A percentile compares a stretch with the other conserved stretches of the same genome.
These are phyloP conservation scores for Parotia lawesii DNA, from an alignment of 2,113 vertebrate genomes.

Conservation along the genomic window DNA sequence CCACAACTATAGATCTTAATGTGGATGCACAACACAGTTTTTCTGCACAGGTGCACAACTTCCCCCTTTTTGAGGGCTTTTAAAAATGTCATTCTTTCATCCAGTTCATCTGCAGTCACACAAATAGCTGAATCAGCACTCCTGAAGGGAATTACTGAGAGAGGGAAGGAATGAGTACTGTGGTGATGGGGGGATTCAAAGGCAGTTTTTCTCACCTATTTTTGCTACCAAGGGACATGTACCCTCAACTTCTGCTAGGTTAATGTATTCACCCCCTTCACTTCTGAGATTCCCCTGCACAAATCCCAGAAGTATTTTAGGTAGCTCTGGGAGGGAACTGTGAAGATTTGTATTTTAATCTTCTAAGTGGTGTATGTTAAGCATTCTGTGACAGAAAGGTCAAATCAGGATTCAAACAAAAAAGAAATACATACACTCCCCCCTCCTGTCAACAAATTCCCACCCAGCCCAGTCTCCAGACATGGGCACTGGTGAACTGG, in stretches of 20 bases:
- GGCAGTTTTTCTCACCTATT: neutral
- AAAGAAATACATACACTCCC: neutral
- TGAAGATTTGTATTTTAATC: neutral
- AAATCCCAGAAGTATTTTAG: neutral
- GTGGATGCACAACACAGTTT: neutral
- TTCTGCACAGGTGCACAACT: neutral
- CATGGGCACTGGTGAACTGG: neutral
- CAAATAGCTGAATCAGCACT: neutral
- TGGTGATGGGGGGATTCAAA: neutral
- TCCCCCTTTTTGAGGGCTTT: neutral
- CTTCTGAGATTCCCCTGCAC: neutral
- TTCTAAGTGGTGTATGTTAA: neutral
- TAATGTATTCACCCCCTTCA: neutral
- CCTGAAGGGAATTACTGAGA: neutral
- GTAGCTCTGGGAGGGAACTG: neutral
- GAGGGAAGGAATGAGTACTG: neutral
- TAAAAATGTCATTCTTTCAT: neutral
- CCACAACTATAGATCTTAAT: neutral
- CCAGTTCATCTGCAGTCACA: neutral
- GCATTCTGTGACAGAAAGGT: neutral
- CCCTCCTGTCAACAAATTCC: neutral
- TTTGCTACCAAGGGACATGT: neutral
- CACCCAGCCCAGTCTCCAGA: neutral
- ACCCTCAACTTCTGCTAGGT: neutral
- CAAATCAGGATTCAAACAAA: neutral